These are phyloP conservation scores for Tichodroma muraria DNA, from an alignment of 2,113 vertebrate genomes.

Conservation along the genomic window DNA sequence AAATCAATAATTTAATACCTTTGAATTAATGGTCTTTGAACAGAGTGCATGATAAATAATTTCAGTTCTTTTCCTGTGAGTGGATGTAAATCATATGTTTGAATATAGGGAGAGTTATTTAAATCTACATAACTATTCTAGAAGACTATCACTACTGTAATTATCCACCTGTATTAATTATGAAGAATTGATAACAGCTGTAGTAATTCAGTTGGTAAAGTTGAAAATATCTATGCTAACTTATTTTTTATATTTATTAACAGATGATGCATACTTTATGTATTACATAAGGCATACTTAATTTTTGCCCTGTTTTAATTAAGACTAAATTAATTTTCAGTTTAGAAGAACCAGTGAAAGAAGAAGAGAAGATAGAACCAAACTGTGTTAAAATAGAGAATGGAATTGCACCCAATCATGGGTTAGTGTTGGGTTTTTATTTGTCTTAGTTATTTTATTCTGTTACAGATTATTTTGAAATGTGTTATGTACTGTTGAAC, in stretches of 20 bases:
- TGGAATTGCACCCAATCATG: conserved; percentile 83
- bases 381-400: conserved; percentile 80
- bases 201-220: neutral
- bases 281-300: neutral
- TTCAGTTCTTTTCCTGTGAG: neutral
- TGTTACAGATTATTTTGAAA: neutral
- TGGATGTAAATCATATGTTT: neutral
- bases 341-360: conserved; percentile 60
- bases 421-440: conserved; percentile 69
- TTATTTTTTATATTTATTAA: neutral
- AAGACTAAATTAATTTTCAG: conserved; percentile 35
- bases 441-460: neutral
- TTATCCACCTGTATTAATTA: neutral
- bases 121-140: neutral
- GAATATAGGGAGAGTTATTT: neutral
- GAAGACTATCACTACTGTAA: neutral
- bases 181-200: neutral
- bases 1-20: neutral
- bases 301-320: neutral
- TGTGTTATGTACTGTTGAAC: neutral
- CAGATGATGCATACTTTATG: neutral
- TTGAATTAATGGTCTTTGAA: neutral
- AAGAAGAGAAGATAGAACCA: conserved; percentile 72
- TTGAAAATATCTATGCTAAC: neutral
- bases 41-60: neutral